Conservation (phyloP, 2,113 vertebrate species). For the Pimephales promelas region DNA sequence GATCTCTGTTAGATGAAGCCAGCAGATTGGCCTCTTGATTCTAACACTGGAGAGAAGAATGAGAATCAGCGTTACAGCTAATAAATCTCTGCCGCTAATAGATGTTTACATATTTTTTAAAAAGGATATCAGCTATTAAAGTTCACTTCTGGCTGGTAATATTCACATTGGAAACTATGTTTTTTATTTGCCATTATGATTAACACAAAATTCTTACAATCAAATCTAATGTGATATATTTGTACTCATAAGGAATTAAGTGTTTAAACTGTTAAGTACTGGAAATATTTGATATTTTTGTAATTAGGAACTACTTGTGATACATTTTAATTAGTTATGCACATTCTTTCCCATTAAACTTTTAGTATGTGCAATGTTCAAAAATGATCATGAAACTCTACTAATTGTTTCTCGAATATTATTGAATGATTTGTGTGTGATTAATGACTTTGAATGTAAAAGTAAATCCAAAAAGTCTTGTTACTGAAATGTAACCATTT, state of each 20-base stretch:
- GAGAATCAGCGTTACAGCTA: constrained; percentile 30
- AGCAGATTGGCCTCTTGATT: not conserved
- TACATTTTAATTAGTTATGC: not conserved
- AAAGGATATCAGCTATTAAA: constrained; percentile 28
- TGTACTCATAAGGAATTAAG: not conserved
- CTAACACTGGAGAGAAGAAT: not conserved
- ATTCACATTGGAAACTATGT: not conserved
- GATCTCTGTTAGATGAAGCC: not conserved
- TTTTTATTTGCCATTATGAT: constrained; percentile 5
- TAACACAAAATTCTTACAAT: constrained; percentile 29
- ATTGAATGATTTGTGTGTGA: constrained; percentile 9
- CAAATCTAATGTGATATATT: constrained; percentile 26
- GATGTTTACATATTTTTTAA: constrained; percentile 42
- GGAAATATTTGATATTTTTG: constrained; percentile 34
- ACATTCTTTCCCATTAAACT: not conserved
- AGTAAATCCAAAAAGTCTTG: not conserved
- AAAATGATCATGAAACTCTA: not conserved
- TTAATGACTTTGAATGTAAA: not conserved
- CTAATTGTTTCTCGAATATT: constrained; percentile 4
- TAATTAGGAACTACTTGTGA: constrained; percentile 31
- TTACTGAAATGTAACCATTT: not conserved
- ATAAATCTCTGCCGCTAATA: constrained; percentile 22
- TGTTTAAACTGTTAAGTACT: not conserved
- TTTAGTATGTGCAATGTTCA: not conserved
- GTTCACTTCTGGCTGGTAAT: constrained; percentile 22